Evolutionary conservation across 2,113 vertebrate species (phyloP).

Genomic region (Himantopus leucocephalus): DNA sequence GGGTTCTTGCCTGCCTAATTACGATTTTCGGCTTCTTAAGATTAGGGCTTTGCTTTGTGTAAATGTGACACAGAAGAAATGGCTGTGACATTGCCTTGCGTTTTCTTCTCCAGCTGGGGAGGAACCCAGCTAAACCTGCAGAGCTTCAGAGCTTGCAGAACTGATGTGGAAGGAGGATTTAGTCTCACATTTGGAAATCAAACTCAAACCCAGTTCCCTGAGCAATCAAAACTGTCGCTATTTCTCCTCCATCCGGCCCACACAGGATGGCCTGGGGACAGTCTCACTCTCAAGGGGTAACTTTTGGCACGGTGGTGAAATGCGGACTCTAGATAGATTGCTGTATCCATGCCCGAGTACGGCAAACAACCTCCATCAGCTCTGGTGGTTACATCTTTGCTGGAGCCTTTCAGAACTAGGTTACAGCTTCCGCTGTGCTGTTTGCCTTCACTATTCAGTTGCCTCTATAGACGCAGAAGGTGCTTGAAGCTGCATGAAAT

Average conservation of each 20-base stretch:
- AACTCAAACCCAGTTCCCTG: background rate
- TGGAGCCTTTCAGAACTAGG: background rate
- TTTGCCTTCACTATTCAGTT: background rate
- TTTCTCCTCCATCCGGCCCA: background rate
- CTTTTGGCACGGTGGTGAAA: background rate
- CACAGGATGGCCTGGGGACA: background rate
- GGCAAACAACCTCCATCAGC: background rate
- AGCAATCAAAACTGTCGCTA: background rate
- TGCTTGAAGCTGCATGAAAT: background rate
- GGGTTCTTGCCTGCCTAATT: background rate
- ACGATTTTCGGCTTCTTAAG: background rate
- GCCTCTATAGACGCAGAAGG: background rate
- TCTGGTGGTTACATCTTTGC: background rate
- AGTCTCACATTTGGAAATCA: background rate
- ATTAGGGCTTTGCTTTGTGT: background rate
- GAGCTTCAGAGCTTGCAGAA: background rate
- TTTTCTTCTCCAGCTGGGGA: background rate
- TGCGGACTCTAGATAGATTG: background rate
- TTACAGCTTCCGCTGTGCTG: background rate
- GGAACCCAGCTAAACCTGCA: background rate
- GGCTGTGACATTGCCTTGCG: background rate
- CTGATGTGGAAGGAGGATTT: background rate
- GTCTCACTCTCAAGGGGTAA: background rate
- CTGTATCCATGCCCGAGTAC: background rate
- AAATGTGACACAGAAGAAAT: background rate